phyloP scores from a whole-genome alignment of 2,113 vertebrate species.

The Chunga burmeisteri region DNA sequence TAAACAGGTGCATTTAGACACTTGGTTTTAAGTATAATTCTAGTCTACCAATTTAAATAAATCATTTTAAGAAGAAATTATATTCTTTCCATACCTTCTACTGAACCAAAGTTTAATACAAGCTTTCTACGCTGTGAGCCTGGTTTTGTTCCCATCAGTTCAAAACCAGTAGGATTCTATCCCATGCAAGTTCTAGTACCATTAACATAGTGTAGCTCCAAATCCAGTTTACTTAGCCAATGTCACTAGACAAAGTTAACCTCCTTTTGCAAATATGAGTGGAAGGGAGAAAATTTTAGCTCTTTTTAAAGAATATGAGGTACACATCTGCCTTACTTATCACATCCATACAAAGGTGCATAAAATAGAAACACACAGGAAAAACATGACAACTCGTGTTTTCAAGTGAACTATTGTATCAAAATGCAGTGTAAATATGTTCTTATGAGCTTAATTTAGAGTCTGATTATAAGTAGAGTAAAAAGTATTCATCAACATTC shows the following conservation, averaged over 20 bases:
- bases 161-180: background rate
- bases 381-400: background rate
- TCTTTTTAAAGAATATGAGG: background rate
- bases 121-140: background rate
- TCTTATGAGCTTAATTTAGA: background rate
- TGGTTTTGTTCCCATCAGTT: background rate
- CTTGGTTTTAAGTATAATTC: slow-evolving; percentile 78
- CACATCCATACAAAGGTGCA: background rate
- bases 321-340: background rate
- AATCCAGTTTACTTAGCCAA: background rate
- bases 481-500: background rate
- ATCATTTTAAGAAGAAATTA: slow-evolving; percentile 79
- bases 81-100: slow-evolving; percentile 73
- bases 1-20: slow-evolving; percentile 83
- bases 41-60: slow-evolving; percentile 80
- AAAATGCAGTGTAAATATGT: background rate
- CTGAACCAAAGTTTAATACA: slow-evolving; percentile 59
- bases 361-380: background rate
- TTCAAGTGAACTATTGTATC: background rate
- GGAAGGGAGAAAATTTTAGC: background rate
- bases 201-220: background rate
- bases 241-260: background rate
- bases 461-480: background rate
- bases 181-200: background rate
- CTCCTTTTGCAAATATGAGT: background rate